A percentile compares a stretch with the other conserved stretches of the same genome.
Conservation (phyloP, 2,888 invertebrate species). For the Drosophila fungiperda region DNA sequence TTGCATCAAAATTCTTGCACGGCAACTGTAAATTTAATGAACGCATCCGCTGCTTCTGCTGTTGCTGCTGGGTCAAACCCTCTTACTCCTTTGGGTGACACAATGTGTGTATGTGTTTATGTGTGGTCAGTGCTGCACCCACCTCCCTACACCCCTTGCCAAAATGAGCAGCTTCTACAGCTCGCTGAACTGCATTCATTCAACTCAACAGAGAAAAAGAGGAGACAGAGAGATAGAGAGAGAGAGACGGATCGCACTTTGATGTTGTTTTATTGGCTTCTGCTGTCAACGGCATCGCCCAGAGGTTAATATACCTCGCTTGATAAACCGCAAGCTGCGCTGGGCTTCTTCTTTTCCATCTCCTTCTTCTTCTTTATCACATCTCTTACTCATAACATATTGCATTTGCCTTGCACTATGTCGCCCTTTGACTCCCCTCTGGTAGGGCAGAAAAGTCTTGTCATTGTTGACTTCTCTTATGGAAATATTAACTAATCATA, state of each 20-base stretch:
- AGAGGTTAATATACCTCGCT: conserved; percentile 53
- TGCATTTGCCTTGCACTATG: conserved; percentile 17
- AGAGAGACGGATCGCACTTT: conserved; percentile 49
- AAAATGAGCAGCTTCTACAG: conserved; percentile 3
- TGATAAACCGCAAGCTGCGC: conserved; percentile 61
- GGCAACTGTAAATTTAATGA: conserved; percentile 64
- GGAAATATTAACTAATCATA: conserved; percentile 34
- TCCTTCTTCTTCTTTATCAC: conserved; percentile 3
- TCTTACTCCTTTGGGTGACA: conserved; percentile 36
- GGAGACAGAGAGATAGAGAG: neutral
- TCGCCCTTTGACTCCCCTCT: conserved; percentile 18
- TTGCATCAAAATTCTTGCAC: conserved; percentile 63
- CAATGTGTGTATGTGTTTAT: conserved; percentile 13
- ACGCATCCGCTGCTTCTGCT: conserved; percentile 59
- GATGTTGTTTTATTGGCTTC: conserved; percentile 54
- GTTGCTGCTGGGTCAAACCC: conserved; percentile 48
- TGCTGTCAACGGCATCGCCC: conserved; percentile 50
- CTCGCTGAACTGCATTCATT: conserved; percentile 26
- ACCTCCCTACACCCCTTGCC: neutral
- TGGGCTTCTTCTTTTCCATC: conserved; percentile 30
- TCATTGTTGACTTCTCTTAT: conserved; percentile 27
- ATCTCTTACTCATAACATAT: conserved; percentile 15
- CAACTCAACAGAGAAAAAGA: neutral
- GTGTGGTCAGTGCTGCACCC: conserved; percentile 10
- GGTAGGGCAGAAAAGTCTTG: neutral